Evolutionary conservation across 2,888 invertebrate species (phyloP).

Genomic region (Acrobasis consociella): DNA sequence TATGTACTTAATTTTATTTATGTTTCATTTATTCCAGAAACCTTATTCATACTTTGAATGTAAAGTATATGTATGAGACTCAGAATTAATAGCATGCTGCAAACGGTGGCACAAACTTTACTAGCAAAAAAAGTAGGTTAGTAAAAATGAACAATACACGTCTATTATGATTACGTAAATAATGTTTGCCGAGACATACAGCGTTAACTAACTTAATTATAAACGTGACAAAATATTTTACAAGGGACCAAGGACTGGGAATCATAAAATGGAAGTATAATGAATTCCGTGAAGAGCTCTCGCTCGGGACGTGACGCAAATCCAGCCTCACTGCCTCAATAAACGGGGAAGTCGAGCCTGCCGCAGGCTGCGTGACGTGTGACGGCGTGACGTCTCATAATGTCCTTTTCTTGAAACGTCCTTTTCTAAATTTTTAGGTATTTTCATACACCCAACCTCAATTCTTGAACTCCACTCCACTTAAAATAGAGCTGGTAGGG

Average conservation of each 20-base stretch:
- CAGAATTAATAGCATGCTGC: no score
- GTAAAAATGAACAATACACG: not conserved
- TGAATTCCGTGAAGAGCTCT: conserved; percentile 56
- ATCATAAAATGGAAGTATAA: conserved; percentile 52
- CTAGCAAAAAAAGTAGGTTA: no score
- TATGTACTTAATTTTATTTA: no score
- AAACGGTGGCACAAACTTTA: no score
- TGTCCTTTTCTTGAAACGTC: no score
- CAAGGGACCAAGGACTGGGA: conserved; percentile 29
- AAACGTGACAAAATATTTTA: conserved; percentile 46
- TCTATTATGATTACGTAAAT: not conserved
- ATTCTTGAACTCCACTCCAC: no score
- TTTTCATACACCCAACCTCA: no score
- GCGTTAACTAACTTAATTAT: conserved; percentile 43
- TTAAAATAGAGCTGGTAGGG: no score
- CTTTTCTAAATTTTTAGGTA: no score
- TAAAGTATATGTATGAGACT: no score
- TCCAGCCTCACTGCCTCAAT: conserved; percentile 41
- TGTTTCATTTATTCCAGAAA: no score
- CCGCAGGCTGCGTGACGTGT: conserved; percentile 43
- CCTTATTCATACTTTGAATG: no score
- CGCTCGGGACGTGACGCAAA: conserved; percentile 28
- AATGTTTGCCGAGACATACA: not conserved
- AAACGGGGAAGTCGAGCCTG: conserved; percentile 50
- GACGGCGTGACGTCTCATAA: conserved; percentile 11